Conservation (phyloP, 1,140 invertebrate species). For the Meloidogyne chitwoodi region DNA sequence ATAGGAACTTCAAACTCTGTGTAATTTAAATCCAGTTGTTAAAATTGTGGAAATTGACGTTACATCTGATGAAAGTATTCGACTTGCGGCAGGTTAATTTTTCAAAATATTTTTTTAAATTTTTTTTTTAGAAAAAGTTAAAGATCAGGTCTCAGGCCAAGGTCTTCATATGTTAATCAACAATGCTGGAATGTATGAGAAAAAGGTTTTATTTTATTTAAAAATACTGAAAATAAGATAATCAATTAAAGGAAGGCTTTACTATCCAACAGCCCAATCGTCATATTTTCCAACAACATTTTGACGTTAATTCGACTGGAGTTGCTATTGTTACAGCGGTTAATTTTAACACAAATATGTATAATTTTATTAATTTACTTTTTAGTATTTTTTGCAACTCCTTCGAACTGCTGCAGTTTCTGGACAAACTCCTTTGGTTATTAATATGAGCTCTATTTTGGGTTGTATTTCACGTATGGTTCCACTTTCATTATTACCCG, state of each 20-base stretch:
- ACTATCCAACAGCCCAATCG: slow-evolving; percentile 21
- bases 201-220: too few species aligned
- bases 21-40: background rate
- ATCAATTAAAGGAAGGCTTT: slow-evolving; percentile 18
- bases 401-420: slow-evolving; percentile 26
- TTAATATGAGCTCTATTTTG: slow-evolving; percentile 28
- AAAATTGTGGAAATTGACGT: slow-evolving; percentile 35
- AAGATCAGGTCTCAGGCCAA: background rate
- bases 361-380: background rate
- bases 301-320: slow-evolving; percentile 31
- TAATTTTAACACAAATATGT: slow-evolving; percentile 12
- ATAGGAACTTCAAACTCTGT: background rate
- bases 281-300: slow-evolving; percentile 13
- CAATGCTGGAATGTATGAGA: slow-evolving; percentile 33
- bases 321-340: slow-evolving; percentile 23
- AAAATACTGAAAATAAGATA: background rate
- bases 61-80: slow-evolving; percentile 21
- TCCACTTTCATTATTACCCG: background rate
- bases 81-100: background rate
- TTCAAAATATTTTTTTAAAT: background rate
- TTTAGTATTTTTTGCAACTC: slow-evolving; percentile 24
- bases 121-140: background rate
- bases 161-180: slow-evolving; percentile 34
- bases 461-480: slow-evolving; percentile 12
- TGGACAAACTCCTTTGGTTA: slow-evolving; percentile 3